Evolutionary conservation across 2,113 vertebrate genomes (phyloP).

Genomic region (Todiramphus saurophagus): DNA sequence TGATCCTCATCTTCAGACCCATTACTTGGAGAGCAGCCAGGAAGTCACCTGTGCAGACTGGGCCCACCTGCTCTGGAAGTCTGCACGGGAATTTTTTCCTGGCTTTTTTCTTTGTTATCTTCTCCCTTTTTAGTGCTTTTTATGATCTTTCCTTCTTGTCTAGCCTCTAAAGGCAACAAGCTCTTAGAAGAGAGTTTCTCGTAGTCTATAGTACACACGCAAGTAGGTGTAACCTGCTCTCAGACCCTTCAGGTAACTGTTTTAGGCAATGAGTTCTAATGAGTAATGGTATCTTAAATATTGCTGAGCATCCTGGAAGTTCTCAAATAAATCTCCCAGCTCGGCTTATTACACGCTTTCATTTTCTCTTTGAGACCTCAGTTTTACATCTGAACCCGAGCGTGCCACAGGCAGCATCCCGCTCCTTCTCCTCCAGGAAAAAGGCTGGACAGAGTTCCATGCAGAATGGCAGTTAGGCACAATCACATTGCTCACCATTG

Average conservation of each 20-base stretch:
- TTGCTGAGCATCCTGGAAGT: neutral
- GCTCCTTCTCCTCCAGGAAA: neutral
- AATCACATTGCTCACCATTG: accelerated
- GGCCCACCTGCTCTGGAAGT: neutral
- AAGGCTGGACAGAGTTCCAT: neutral
- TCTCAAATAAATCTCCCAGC: neutral
- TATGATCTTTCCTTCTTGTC: neutral
- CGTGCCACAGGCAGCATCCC: neutral
- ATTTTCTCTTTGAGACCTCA: neutral
- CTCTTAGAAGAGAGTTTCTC: neutral
- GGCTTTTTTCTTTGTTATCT: neutral
- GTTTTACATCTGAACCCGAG: neutral
- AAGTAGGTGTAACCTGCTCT: neutral
- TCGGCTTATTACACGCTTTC: neutral
- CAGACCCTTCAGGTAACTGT: neutral
- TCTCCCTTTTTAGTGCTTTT: neutral
- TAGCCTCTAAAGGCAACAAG: neutral
- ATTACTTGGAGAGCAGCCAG: neutral
- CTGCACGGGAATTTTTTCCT: neutral
- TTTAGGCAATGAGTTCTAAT: neutral
- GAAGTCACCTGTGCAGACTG: neutral
- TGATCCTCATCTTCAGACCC: neutral
- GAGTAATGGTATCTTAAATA: neutral
- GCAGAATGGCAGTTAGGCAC: neutral
- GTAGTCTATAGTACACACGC: accelerated